These are phyloP conservation scores for Brachionus koreanus DNA, from an alignment of 1,140 invertebrate genomes.

Conservation along the genomic window DNA sequence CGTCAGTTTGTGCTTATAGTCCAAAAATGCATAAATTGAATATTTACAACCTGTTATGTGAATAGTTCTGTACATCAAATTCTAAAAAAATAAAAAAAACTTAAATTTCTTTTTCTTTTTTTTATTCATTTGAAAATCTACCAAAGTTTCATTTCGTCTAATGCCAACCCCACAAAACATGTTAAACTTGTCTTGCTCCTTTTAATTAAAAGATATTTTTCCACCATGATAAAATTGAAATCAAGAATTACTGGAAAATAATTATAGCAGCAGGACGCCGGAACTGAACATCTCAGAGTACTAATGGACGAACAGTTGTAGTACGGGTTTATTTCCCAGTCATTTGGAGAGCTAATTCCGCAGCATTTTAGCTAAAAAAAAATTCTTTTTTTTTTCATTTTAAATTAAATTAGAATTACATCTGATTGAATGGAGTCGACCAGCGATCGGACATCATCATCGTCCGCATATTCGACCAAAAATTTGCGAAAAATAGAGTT, in stretches of 20 bases:
- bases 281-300: conserved; percentile 16
- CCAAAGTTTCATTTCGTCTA: background rate
- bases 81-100: background rate
- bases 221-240: background rate
- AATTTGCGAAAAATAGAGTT: conserved; percentile 8
- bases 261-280: conserved; percentile 30
- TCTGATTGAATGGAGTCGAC: conserved; percentile 35
- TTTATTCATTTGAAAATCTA: background rate
- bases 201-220: background rate
- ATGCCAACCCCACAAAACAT: conserved; percentile 32
- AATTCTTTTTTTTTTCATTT: background rate
- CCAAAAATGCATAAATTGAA: conserved; percentile 36
- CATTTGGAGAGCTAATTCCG: conserved; percentile 33
- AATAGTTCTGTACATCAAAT: conserved; percentile 3
- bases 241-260: background rate
- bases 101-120: background rate
- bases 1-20: conserved; percentile 35
- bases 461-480: background rate
- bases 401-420: background rate
- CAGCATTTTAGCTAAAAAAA: conserved; percentile 32
- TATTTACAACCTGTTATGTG: conserved; percentile 39
- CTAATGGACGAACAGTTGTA: conserved; percentile 25
- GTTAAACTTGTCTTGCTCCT: conserved; percentile 4
- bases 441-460: background rate
- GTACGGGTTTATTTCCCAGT: conserved; percentile 33